Conservation (phyloP, 2,888 invertebrate species). For the Eristalis pertinax region DNA sequence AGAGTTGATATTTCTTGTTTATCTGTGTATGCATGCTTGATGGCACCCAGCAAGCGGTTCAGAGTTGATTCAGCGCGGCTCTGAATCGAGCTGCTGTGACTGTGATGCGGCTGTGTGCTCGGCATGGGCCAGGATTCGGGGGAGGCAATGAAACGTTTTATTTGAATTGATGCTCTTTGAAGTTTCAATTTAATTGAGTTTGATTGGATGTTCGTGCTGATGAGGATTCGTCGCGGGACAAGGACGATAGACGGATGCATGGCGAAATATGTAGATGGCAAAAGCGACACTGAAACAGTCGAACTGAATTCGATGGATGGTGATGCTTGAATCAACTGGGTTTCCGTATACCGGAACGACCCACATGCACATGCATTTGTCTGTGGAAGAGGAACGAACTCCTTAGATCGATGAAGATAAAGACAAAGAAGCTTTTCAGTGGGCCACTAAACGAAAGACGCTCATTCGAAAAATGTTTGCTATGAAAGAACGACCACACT, state of each 20-base stretch:
- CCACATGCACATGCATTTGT: too few relatives aligned
- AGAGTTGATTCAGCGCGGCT: slow-evolving; percentile 26
- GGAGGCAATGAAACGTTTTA: slow-evolving; percentile 47
- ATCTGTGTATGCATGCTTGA: slow-evolving; percentile 32
- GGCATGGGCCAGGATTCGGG: background rate
- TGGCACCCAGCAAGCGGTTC: slow-evolving; percentile 21
- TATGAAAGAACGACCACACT: too few relatives aligned
- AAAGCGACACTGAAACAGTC: background rate
- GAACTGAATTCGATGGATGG: too few relatives aligned
- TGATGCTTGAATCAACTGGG: too few relatives aligned
- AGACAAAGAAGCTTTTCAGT: too few relatives aligned
- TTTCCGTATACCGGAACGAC: too few relatives aligned
- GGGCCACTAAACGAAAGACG: too few relatives aligned
- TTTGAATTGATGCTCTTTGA: slow-evolving; percentile 52
- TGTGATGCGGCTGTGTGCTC: background rate
- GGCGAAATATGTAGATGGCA: too few relatives aligned
- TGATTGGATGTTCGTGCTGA: slow-evolving; percentile 42
- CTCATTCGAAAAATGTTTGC: too few relatives aligned
- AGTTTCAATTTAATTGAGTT: slow-evolving; percentile 53
- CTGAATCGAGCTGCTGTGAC: background rate
- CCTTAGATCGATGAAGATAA: too few relatives aligned
- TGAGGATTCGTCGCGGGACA: slow-evolving; percentile 6
- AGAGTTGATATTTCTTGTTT: slow-evolving; percentile 58
- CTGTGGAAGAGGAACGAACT: too few relatives aligned
- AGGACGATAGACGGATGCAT: background rate